These are phyloP conservation scores for Aplysina aerophoba DNA, from an alignment of 37 sponge, comb jelly and placozoan genomes.

Conservation along the genomic window DNA sequence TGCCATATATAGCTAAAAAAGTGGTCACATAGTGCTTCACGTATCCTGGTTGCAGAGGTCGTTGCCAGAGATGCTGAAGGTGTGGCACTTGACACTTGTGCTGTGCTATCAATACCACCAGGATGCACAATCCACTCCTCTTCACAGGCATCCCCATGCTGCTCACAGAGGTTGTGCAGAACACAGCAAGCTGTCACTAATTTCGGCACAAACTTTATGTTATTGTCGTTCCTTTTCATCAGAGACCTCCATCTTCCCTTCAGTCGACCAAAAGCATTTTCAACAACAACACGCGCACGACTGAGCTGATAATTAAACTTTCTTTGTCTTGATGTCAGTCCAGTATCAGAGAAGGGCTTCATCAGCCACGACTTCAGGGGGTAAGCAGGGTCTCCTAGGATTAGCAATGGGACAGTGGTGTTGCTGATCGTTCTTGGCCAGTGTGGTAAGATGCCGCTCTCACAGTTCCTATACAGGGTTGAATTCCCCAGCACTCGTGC, in stretches of 20 bases:
- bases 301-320: slow-evolving; percentile 32
- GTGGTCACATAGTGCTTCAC: slow-evolving; percentile 14
- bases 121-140: background rate
- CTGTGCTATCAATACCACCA: background rate
- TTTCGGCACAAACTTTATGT: slow-evolving; percentile 4
- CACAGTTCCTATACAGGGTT: slow-evolving; percentile 13
- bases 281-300: slow-evolving; percentile 34
- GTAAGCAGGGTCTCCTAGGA: slow-evolving; percentile 64
- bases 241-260: slow-evolving; percentile 35
- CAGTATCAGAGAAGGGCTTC: slow-evolving; percentile 30
- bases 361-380: slow-evolving; percentile 30
- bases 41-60: background rate
- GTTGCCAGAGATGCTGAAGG: background rate
- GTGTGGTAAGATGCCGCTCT: slow-evolving; percentile 13
- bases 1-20: too few relatives aligned
- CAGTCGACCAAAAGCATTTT: slow-evolving; percentile 32
- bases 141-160: slow-evolving; percentile 20
- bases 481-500: slow-evolving; percentile 33
- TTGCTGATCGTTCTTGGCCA: slow-evolving; percentile 4
- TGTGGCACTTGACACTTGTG: background rate
- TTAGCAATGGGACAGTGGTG: slow-evolving; percentile 19
- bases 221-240: slow-evolving; percentile 26
- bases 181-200: slow-evolving; percentile 31
- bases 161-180: slow-evolving; percentile 35
- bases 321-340: slow-evolving; percentile 10